Percentiles rank a stretch among this genome's conserved stretches.
Evolutionary conservation across 2,797 vertebrate species (phyloP).

Genomic region (Rousettus madagascariensis): DNA sequence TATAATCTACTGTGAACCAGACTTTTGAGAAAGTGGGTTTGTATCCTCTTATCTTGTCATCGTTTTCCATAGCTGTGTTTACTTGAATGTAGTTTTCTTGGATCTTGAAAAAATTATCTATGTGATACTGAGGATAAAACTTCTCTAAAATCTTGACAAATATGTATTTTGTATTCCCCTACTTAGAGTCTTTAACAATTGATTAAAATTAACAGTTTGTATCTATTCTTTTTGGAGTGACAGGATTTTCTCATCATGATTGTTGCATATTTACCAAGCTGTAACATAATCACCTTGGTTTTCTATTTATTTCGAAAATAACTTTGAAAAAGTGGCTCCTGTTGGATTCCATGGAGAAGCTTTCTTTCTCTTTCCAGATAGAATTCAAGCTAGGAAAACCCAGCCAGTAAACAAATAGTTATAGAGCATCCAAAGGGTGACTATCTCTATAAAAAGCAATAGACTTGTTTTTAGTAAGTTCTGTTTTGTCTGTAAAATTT

Average conservation of each 20-base stretch:
- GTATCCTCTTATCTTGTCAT: not conserved
- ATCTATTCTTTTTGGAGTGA: not conserved
- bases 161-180: not conserved
- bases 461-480: not conserved
- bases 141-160: not conserved
- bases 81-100: not conserved
- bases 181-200: not conserved
- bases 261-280: not conserved
- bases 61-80: not conserved
- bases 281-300: not conserved
- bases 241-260: not conserved
- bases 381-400: not conserved
- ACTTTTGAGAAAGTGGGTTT: not conserved
- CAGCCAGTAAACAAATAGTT: not conserved
- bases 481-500: not conserved
- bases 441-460: not conserved
- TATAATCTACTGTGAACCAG: not conserved
- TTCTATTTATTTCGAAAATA: slow-evolving; percentile 45
- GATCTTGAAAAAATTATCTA: not conserved
- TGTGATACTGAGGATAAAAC: not conserved
- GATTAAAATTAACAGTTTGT: not conserved
- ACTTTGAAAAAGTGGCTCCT: not conserved
- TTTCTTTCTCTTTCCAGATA: not conserved
- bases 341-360: not conserved
- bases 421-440: not conserved